A percentile compares a stretch with the other conserved stretches of the same genome.
These are phyloP conservation scores for Garrulus glandarius DNA, from an alignment of 2,797 vertebrate species.

Conservation along the genomic window DNA sequence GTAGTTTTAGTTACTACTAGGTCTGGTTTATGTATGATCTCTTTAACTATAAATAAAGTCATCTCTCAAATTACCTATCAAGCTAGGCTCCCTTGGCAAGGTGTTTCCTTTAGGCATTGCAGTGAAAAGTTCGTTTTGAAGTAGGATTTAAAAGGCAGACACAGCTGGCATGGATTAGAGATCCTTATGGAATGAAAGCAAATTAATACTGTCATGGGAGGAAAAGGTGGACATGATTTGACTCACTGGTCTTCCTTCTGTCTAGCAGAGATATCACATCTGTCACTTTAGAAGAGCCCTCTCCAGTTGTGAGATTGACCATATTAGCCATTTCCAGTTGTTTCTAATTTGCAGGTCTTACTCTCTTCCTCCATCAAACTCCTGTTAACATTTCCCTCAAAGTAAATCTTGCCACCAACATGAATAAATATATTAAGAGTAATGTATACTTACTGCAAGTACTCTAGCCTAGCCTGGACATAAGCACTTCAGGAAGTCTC, in stretches of 20 bases:
- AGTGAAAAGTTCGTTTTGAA: not conserved
- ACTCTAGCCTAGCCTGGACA: not conserved
- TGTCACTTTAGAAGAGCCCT: not conserved
- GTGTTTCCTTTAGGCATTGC: not conserved
- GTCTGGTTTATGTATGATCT: not conserved
- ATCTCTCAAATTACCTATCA: not conserved
- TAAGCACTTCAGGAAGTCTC: not conserved
- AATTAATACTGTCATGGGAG: not conserved
- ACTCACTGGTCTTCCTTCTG: not conserved
- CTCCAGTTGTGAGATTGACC: not conserved
- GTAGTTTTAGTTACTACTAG: not conserved
- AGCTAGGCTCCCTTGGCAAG: not conserved
- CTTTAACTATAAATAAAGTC: not conserved
- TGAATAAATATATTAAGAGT: not conserved
- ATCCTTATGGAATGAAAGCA: not conserved
- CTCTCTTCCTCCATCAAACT: not conserved
- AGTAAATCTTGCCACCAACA: not conserved
- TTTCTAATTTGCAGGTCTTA: not conserved
- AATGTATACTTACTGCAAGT: not conserved
- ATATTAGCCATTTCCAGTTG: not conserved
- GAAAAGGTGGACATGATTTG: not conserved
- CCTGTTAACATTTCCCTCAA: not conserved
- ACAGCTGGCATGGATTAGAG: not conserved
- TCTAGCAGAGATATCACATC: rapidly evolving
- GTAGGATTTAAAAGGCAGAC: not conserved